A percentile compares a stretch with the other conserved stretches of the same genome.
phyloP scores from a whole-genome alignment of 1,140 invertebrate species.

The Aphis gossypii region DNA sequence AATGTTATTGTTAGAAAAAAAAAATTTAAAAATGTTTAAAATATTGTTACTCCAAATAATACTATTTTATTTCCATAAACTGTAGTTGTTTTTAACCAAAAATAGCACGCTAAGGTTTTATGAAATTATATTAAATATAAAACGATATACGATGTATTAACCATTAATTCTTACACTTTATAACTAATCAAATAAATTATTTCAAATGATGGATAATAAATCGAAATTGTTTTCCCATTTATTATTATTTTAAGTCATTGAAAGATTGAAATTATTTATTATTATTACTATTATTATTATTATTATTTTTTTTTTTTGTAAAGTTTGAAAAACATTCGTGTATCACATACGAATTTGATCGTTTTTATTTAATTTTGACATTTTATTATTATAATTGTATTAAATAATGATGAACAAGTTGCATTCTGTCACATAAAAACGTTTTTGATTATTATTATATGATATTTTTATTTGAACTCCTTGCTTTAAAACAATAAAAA shows the following conservation, averaged over 20 bases:
- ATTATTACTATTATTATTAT: neutral
- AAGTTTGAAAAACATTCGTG: neutral
- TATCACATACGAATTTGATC: neutral
- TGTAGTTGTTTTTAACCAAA: neutral
- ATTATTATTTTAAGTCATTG: neutral
- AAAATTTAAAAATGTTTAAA: neutral
- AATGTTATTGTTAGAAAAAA: neutral
- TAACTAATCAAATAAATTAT: neutral
- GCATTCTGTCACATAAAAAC: neutral
- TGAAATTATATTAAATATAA: neutral
- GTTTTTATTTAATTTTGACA: neutral
- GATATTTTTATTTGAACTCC: neutral
- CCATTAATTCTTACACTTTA: neutral
- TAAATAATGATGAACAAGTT: neutral
- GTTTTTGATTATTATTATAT: neutral
- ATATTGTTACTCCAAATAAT: neutral
- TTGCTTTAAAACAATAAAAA: neutral
- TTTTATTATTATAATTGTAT: neutral
- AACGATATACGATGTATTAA: constrained; percentile 6
- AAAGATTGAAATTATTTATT: neutral
- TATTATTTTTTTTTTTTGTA: neutral
- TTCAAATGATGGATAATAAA: neutral
- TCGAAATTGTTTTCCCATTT: neutral
- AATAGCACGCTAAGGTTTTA: neutral
- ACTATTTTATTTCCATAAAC: neutral